These are phyloP conservation scores for Oreohelix idahoensis DNA, from an alignment of 1,140 invertebrate species.

Conservation along the genomic window DNA sequence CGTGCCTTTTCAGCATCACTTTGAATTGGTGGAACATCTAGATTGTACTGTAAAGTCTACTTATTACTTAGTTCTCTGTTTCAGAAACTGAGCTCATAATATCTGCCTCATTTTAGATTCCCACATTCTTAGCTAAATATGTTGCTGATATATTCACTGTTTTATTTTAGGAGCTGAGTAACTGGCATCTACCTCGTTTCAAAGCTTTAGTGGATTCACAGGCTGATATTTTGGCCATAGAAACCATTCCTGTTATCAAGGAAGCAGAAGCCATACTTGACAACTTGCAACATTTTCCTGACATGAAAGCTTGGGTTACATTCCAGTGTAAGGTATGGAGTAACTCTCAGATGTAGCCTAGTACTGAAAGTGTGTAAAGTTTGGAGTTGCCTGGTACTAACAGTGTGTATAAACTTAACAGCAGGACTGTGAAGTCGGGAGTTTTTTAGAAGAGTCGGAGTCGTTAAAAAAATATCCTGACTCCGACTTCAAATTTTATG, in stretches of 20 bases:
- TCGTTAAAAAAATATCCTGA: no score
- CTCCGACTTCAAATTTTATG: no score
- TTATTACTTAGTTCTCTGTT: no score
- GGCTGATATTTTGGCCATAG: constrained; percentile 87
- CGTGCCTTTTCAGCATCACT: no score
- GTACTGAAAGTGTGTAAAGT: neutral
- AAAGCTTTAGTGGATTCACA: constrained; percentile 83
- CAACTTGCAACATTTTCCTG: constrained; percentile 82
- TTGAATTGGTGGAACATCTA: no score
- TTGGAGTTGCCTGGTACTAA: neutral
- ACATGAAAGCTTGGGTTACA: constrained; percentile 85
- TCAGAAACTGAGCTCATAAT: no score
- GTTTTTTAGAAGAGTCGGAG: no score
- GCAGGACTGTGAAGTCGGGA: neutral
- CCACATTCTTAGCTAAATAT: no score
- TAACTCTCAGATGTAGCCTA: no score
- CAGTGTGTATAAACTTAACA: neutral
- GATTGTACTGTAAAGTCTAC: no score
- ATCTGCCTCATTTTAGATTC: no score
- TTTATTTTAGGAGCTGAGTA: constrained; percentile 76
- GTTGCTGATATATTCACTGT: constrained; percentile 3
- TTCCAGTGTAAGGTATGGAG: constrained; percentile 86
- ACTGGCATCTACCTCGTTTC: constrained; percentile 87
- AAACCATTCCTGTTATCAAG: constrained; percentile 88
- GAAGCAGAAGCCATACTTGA: constrained; percentile 88